phyloP scores from a whole-genome alignment of 2,888 invertebrate genomes.

The Patella pellucida region DNA sequence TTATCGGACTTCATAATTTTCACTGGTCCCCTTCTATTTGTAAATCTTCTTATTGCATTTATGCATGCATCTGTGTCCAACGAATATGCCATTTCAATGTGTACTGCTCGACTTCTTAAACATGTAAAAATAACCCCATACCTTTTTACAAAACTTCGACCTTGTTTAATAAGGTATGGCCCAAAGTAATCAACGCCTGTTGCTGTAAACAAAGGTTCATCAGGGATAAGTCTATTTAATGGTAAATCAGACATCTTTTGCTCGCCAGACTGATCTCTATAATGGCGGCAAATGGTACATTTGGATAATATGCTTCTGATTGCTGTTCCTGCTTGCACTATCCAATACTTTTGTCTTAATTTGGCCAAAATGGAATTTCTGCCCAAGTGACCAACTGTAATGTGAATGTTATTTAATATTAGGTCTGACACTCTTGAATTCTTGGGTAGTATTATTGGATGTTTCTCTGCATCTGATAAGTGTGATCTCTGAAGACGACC shows the following conservation, averaged over 20 bases:
- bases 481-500: neutral
- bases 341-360: slow-evolving; percentile 23
- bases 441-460: slow-evolving; percentile 21
- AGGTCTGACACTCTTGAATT: slow-evolving; percentile 15
- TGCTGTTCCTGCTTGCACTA: neutral
- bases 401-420: slow-evolving; percentile 18
- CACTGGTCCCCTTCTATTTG: slow-evolving; percentile 25
- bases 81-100: slow-evolving; percentile 30
- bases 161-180: slow-evolving; percentile 28
- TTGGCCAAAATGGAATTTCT: neutral
- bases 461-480: slow-evolving; percentile 10
- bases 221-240: slow-evolving; percentile 6
- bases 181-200: slow-evolving; percentile 32
- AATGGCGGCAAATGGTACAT: slow-evolving; percentile 8
- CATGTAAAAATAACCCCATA: slow-evolving; percentile 39
- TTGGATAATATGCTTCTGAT: slow-evolving; percentile 7
- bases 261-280: slow-evolving; percentile 4
- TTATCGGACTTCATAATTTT: slow-evolving; percentile 27
- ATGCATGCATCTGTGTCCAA: slow-evolving; percentile 26
- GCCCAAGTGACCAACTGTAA: slow-evolving; percentile 14
- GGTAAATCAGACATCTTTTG: slow-evolving; percentile 8
- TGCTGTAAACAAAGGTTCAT: slow-evolving; percentile 22
- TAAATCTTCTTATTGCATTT: slow-evolving; percentile 29
- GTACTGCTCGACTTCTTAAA: slow-evolving; percentile 26
- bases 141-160: slow-evolving; percentile 24